Percentiles rank a stretch among this genome's conserved stretches.
Evolutionary conservation across 2,888 invertebrate genomes (phyloP).

Genomic region (Tanypteryx hageni): DNA sequence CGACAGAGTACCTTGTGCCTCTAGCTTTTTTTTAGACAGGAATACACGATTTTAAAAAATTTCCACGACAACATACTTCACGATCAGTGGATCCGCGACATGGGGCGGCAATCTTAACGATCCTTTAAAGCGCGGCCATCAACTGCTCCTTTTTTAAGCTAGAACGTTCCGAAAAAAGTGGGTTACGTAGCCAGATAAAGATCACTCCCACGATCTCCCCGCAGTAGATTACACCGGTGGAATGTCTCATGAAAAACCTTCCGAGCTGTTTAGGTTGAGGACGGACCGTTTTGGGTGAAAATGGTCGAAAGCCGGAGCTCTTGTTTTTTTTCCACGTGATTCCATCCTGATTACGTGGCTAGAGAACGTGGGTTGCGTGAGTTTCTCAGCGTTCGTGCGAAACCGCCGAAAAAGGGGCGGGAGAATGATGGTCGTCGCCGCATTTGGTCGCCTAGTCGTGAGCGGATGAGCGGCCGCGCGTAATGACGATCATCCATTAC

Average conservation of each 20-base stretch:
- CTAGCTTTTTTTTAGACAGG: too few species aligned
- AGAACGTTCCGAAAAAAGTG: constrained; percentile 8
- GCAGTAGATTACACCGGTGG: neutral
- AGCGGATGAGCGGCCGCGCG: neutral
- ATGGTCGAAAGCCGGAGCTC: neutral
- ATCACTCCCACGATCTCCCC: constrained; percentile 50
- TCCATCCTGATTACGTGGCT: neutral
- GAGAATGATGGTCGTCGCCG: neutral
- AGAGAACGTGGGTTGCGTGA: constrained; percentile 47
- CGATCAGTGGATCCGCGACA: too few species aligned
- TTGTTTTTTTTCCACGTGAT: neutral
- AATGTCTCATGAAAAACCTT: constrained; percentile 38
- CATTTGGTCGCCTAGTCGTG: constrained; percentile 27
- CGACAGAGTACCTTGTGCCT: too few species aligned
- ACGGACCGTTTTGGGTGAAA: constrained; percentile 12
- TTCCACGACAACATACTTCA: too few species aligned
- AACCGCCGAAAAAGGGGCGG: constrained; percentile 27
- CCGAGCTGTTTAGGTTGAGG: constrained; percentile 47
- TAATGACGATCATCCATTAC: constrained; percentile 18
- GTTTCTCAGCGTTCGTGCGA: constrained; percentile 43
- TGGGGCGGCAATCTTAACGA: too few species aligned
- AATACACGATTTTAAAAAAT: too few species aligned
- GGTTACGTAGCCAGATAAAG: constrained; percentile 37
- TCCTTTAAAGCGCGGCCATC: too few species aligned
- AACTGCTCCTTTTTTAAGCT: neutral